Evolutionary conservation across 2,888 invertebrate genomes (phyloP), one percentile per base, ranked within the genome.

Genomic region (Calameuta pallipes): DNA sequence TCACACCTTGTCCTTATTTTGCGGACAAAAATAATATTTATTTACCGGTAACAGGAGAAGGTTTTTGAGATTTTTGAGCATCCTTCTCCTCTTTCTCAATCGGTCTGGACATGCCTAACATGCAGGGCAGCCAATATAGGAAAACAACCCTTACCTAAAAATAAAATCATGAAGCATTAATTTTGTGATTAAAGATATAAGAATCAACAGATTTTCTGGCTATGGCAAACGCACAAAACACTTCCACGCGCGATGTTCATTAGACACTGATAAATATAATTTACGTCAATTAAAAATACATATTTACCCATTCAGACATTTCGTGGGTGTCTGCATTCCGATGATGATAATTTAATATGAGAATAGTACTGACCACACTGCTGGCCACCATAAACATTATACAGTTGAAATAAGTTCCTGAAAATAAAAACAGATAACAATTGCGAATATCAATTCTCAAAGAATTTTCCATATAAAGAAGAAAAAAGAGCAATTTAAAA

Each of bases 341-440:
- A 94, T 98, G 98, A 93, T 99, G 98, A 93, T 98, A 98, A 94
- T 98, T 99, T 90, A 99, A 95, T 92, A 99, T 98, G 90, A 98
- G 96, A 91, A 99, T 98, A 85, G 98, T 99, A 92, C 98, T 98
- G 91, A 98, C 98, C 92, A 99, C 98, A 86, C 98, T 98, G 89
- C 98, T 97, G 89, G 98, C 98, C 93, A 98, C 98, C 98, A 98
- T 98, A 93, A 98, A 98, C 99, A 99, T 99, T 93, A 98, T 98
- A 94, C 98, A 98, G 94, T 98, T 98, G 95, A 99, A 99, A 94
- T 98, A 98, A 87, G 98, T 98, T 92, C 97, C 97, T 96, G 93
- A 84, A 93, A 90, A 84, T 77, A 82, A 81, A 82, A 41, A 23
- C 9, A 9, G 2, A 23, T 56, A 15, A 9, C 23, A 23, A 23